Evolutionary conservation across 2,888 invertebrate genomes (phyloP).

Genomic region (Tipula confusa): DNA sequence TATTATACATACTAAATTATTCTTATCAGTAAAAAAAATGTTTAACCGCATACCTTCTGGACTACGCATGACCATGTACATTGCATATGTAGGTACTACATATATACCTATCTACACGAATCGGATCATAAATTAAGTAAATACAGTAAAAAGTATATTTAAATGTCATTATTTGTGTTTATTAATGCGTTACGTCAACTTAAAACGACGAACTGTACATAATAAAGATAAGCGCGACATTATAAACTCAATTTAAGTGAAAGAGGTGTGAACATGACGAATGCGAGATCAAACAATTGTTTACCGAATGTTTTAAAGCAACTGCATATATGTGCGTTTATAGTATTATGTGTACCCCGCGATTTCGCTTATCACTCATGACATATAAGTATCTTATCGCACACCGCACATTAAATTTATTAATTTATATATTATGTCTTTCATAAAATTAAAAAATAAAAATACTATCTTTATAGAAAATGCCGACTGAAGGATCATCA

Average conservation of each 20-base stretch:
- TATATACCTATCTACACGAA: neutral
- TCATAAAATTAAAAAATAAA: neutral
- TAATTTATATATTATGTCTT: neutral
- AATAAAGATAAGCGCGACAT: neutral
- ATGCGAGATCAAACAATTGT: neutral
- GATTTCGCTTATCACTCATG: neutral
- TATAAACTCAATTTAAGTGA: neutral
- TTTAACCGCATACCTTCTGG: neutral
- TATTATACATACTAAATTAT: neutral
- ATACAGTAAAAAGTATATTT: neutral
- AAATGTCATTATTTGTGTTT: neutral
- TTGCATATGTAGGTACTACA: no score
- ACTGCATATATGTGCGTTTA: neutral
- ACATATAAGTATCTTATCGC: neutral
- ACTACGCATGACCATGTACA: neutral
- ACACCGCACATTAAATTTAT: neutral
- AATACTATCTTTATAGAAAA: conserved; percentile 36
- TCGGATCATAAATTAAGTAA: neutral
- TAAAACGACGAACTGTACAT: neutral
- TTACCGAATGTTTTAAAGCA: neutral
- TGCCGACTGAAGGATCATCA: conserved; percentile 45
- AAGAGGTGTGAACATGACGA: neutral
- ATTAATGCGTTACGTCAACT: neutral
- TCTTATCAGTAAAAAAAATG: neutral
- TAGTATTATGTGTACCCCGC: neutral